These are phyloP conservation scores for Epinotia ramella DNA, from an alignment of 2,888 invertebrate species.

Conservation along the genomic window DNA sequence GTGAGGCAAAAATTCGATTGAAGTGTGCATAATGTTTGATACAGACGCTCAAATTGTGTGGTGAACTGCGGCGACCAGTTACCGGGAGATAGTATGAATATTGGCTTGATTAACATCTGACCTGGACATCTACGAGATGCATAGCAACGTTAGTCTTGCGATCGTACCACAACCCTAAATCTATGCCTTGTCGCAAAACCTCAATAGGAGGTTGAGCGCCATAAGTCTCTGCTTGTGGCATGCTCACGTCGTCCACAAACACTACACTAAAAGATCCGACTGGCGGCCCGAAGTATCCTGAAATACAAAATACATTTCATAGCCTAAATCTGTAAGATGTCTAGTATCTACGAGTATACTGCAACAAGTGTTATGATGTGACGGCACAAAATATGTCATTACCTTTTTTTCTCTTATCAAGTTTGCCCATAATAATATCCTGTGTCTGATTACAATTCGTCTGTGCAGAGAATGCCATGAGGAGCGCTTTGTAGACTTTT, in stretches of 20 bases:
- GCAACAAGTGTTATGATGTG: not conserved
- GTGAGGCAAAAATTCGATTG: no score
- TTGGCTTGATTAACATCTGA: slow-evolving; percentile 60
- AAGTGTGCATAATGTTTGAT: no score
- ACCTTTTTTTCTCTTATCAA: slow-evolving; percentile 96
- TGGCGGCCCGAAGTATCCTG: slow-evolving; percentile 96
- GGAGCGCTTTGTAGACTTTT: slow-evolving; percentile 91
- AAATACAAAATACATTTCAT: slow-evolving; percentile 22
- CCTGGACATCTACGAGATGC: slow-evolving; percentile 93
- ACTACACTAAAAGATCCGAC: slow-evolving; percentile 95
- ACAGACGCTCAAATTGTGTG: no score
- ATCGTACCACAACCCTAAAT: slow-evolving; percentile 96
- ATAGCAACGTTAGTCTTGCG: slow-evolving; percentile 91
- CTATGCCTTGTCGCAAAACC: slow-evolving; percentile 94
- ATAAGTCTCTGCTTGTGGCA: slow-evolving; percentile 95
- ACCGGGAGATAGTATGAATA: not conserved
- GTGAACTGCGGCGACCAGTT: no score
- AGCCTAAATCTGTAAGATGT: not conserved
- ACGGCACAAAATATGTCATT: slow-evolving; percentile 13
- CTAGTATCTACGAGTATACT: not conserved
- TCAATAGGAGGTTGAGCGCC: slow-evolving; percentile 98
- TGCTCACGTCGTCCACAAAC: slow-evolving; percentile 97
- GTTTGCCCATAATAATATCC: slow-evolving; percentile 96
- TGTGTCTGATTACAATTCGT: slow-evolving; percentile 97
- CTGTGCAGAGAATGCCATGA: slow-evolving; percentile 97